These are phyloP conservation scores for Chrysolina oricalcia DNA, from an alignment of 2,888 invertebrate genomes.

Conservation along the genomic window DNA sequence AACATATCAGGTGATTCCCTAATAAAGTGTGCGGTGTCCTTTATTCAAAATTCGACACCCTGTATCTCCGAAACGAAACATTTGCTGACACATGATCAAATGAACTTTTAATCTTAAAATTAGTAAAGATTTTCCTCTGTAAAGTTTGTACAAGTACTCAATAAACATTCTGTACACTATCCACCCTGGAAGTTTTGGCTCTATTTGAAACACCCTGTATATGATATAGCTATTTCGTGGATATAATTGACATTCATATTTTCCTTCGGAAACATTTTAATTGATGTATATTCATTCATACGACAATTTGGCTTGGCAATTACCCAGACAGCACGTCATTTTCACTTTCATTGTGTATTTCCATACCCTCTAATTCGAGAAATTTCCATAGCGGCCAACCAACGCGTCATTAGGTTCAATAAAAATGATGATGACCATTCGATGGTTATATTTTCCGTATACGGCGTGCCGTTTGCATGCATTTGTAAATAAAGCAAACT, in stretches of 20 bases:
- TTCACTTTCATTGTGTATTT: conserved; percentile 43
- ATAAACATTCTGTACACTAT: too few species aligned
- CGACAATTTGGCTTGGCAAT: conserved; percentile 33
- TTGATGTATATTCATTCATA: conserved; percentile 24
- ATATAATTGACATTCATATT: neutral
- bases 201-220: neutral
- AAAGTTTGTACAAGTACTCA: too few species aligned
- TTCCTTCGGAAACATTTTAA: neutral
- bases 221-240: neutral
- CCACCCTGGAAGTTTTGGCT: too few species aligned
- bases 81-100: too few species aligned
- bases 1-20: too few species aligned
- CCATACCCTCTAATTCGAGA: conserved; percentile 43
- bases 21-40: too few species aligned
- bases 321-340: conserved; percentile 32
- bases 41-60: too few species aligned
- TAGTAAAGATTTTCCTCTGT: too few species aligned
- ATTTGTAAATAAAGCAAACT: conserved; percentile 58
- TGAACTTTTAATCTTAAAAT: too few species aligned
- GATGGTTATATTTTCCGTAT: conserved; percentile 14
- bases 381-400: conserved; percentile 46
- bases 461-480: conserved; percentile 53
- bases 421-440: conserved; percentile 60
- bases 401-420: conserved; percentile 60
- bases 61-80: too few species aligned